Evolutionary conservation across 2,113 vertebrate genomes (phyloP), one percentile per base, ranked within the genome.

Genomic region (Noctilio leporinus): DNA sequence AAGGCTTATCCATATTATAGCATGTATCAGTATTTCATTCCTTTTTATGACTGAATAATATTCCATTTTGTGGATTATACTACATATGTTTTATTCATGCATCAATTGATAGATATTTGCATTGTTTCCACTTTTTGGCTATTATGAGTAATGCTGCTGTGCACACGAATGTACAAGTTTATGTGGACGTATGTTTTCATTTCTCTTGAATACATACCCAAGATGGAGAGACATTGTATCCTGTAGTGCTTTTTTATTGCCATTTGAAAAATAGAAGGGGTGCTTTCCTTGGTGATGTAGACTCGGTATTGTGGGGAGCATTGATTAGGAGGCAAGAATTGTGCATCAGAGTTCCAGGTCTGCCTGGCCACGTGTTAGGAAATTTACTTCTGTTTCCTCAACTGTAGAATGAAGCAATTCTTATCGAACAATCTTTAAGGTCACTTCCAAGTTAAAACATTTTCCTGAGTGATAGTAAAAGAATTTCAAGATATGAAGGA

Each of bases 381-480:
- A 80, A 83, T 55, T 67, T 70, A 55, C 17, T 72, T 72, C 24
- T 69, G 69, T 73, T 91, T 95, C 75, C 78, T 92, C 7, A 64
- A 49, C 57, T 76, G 38, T 89, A 86, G 69, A 80, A 65, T 16
- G 76, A 86, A 64, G 70, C 65, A 10, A 7, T 72, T 91, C 81
- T 97, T 51, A 86, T 88, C 81, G 51, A 72, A 67, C 5, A 49
- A 83, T 86, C 73, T 94, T 84, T 94, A 94, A 85, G 47, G n/a
- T 83, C 64, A 38, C 28, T 82, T 89, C 51, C 67, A 95, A 72
- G 51, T 82, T 81, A 59, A 93, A 89, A 86, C 7, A 10, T 69
- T 64, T 96, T 96, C 57, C 91, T 40, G 10, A 82, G 78, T 76
- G n/a, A 24, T 62, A 91, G 89, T 93, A 70, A 86, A 78, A 94